Base-by-base conservation (phyloP, 2,797 vertebrate species). In the Rhinophrynus dorsalis region DNA sequence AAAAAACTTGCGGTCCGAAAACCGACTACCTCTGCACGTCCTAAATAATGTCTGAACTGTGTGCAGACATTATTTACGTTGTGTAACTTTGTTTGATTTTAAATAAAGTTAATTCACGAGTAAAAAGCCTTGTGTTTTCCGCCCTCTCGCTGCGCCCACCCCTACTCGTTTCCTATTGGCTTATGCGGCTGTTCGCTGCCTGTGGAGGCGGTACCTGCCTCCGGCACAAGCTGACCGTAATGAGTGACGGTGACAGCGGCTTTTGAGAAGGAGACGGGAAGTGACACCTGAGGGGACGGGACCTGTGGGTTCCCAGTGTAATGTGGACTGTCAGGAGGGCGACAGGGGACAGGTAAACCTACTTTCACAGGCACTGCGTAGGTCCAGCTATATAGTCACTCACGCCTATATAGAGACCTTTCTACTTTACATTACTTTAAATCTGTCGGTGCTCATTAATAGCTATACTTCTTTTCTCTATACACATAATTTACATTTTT, bases 171-270 rank as follows among this genome's bases (percentile, higher is more conserved):
- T 21, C 51, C 35, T 18, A 24, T 56, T 33, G 50, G 42, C 11
- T 21, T 8, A 11, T 15, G 1, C 2, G 9, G 54, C 44, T 59
- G 55, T 45, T 33, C 59, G 35, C 51, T 12, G 50, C n/a, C 8
- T 6, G 0, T 9, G 33, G n/a, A 21, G 58, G 68, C 44, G 68
- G 29, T n/a, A 29, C 27, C 3, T 6, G 1, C 5, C 40, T n/a
- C 45, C 57, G 64, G 56, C 63, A 60, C 45, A 17, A n/a, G 38
- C 40, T 47, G 10, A 33, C 51, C n/a, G 68, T 65, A 51, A 20
- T 24, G 6, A 55, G 58, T 63, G 68, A 57, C 56, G n/a, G 61
- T 58, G 60, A 71, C 68, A 64, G 68, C 51, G 1, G 32, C 11
- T 30, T 8, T 5, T 23, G 32, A 40, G 23, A 51, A 47, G 4